Conservation (phyloP, 2,888 invertebrate species). For the Luperina testacea region DNA sequence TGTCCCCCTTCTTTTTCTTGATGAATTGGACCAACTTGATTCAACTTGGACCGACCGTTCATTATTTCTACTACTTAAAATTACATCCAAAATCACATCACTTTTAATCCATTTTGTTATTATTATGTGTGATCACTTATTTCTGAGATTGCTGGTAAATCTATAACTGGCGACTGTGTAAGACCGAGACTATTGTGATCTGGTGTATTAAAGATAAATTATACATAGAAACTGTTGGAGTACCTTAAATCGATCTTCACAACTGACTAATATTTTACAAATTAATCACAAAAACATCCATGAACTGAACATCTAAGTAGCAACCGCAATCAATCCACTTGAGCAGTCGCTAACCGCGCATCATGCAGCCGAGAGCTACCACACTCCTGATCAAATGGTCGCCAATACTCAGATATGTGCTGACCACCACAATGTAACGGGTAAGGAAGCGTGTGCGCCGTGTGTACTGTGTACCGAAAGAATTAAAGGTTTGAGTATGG, state of each 20-base stretch:
- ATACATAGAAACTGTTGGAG: too few relatives aligned
- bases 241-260: not conserved
- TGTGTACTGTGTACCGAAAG: slow-evolving; percentile 32
- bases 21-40: too few relatives aligned
- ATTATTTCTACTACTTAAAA: not conserved
- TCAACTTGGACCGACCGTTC: too few relatives aligned
- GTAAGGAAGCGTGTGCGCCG: slow-evolving; percentile 29
- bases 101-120: too few relatives aligned
- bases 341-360: slow-evolving; percentile 11
- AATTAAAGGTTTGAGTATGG: slow-evolving; percentile 8
- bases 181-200: too few relatives aligned
- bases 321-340: slow-evolving; percentile 18
- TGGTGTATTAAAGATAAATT: too few relatives aligned
- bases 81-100: not conserved
- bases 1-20: not conserved
- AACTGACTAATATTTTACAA: not conserved
- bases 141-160: too few relatives aligned
- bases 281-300: not conserved
- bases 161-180: too few relatives aligned
- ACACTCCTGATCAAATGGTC: slow-evolving; percentile 53
- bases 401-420: slow-evolving; percentile 65
- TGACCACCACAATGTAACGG: slow-evolving; percentile 33
- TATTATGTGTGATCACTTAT: too few relatives aligned
- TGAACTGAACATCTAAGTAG: not conserved
- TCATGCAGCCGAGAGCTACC: slow-evolving; percentile 10